phyloP scores from a whole-genome alignment of 1,140 invertebrate genomes.

The Dreissena rostriformis region DNA sequence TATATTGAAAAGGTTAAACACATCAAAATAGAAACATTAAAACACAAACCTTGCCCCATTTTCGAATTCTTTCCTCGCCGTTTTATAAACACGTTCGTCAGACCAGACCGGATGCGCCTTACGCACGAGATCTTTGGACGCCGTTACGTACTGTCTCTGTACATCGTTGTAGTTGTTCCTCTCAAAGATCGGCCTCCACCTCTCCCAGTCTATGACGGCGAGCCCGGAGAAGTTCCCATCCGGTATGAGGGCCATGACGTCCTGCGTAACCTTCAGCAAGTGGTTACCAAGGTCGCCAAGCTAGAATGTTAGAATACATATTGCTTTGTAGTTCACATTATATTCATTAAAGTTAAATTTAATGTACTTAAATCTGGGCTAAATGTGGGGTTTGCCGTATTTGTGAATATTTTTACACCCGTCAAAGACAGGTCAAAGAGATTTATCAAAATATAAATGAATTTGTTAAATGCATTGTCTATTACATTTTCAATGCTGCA shows the following conservation, averaged over 20 bases:
- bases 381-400: too few relatives aligned
- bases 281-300: slow-evolving; percentile 70
- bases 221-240: slow-evolving; percentile 84
- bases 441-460: too few relatives aligned
- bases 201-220: slow-evolving; percentile 91
- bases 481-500: too few relatives aligned
- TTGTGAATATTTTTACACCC: too few relatives aligned
- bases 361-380: too few relatives aligned
- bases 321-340: too few relatives aligned
- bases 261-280: slow-evolving; percentile 70
- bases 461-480: too few relatives aligned
- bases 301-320: slow-evolving; percentile 27
- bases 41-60: slow-evolving; percentile 63
- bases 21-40: too few relatives aligned
- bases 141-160: slow-evolving; percentile 59
- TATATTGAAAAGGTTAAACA: too few relatives aligned
- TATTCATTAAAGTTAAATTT: too few relatives aligned
- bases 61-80: slow-evolving; percentile 69
- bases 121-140: slow-evolving; percentile 64
- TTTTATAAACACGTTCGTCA: slow-evolving; percentile 38
- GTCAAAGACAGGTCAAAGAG: too few relatives aligned
- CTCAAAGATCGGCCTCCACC: slow-evolving; percentile 88
- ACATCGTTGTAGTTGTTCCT: slow-evolving; percentile 85
- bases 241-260: slow-evolving; percentile 48
- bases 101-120: slow-evolving; percentile 63